Evolutionary conservation across 1,140 invertebrate species (phyloP).

Genomic region (Helicoverpa zea): DNA sequence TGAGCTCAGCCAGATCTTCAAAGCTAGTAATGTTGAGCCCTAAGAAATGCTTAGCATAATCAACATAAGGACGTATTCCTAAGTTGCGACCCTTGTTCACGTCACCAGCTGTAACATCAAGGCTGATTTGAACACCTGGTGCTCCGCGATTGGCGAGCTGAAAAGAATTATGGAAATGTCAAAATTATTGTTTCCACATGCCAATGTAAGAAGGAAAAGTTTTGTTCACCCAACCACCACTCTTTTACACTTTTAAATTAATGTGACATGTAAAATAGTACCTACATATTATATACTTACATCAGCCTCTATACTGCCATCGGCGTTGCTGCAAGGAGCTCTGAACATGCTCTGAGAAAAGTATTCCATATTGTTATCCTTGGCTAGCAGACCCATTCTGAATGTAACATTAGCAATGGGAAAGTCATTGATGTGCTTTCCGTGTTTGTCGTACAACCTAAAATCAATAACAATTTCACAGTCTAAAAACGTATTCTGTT

Average conservation of each 20-base stretch:
- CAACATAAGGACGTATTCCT: neutral
- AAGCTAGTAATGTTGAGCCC: neutral
- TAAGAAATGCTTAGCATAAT: neutral
- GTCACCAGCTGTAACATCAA: neutral
- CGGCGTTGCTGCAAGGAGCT: neutral
- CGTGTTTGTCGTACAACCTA: constrained; percentile 12
- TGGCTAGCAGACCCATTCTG: neutral
- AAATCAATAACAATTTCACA: neutral
- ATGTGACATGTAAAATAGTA: too few relatives aligned
- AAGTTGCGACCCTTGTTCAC: neutral
- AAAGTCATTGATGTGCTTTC: neutral
- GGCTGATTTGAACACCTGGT: neutral
- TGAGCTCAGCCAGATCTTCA: neutral
- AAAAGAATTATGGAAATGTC: neutral
- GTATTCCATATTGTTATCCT: neutral
- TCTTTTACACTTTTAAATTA: too few relatives aligned
- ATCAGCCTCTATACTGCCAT: neutral
- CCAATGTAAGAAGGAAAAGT: too few relatives aligned
- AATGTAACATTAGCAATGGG: neutral
- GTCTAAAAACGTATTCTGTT: too few relatives aligned
- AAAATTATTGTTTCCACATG: too few relatives aligned
- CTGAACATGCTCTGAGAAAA: neutral
- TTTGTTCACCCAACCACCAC: too few relatives aligned
- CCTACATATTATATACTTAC: constrained; percentile 10
- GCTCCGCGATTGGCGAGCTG: neutral